phyloP scores from a whole-genome alignment of 2,888 invertebrate genomes.

The Galerucella calmariensis region DNA sequence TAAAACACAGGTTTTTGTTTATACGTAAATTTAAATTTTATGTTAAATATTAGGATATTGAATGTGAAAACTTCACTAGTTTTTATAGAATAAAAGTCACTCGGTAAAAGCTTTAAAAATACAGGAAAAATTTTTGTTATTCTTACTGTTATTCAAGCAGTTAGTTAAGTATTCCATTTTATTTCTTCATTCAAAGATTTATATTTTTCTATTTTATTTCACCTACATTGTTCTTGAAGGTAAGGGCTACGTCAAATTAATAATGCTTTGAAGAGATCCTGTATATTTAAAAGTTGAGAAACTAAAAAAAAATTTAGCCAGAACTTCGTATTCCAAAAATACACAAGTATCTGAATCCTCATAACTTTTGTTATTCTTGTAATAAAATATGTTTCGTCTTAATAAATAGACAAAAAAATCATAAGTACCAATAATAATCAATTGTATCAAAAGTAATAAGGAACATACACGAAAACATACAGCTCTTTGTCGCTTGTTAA shows the following conservation, averaged over 20 bases:
- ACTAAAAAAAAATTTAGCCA: neutral
- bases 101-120: neutral
- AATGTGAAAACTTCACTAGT: neutral
- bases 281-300: neutral
- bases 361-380: neutral
- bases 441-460: neutral
- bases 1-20: neutral
- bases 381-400: neutral
- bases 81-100: neutral
- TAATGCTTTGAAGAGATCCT: neutral
- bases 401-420: neutral
- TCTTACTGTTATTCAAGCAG: no score
- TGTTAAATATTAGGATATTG: neutral
- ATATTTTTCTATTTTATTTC: no score
- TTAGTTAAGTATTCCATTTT: no score
- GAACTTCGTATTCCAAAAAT: neutral
- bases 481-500: no score
- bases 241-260: no score
- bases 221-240: no score
- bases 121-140: neutral
- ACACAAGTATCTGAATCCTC: neutral
- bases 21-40: neutral
- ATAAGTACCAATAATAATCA: neutral
- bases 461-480: no score
- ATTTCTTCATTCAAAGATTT: no score